phyloP scores from a whole-genome alignment of 2,113 vertebrate genomes.

The Sitta europaea region DNA sequence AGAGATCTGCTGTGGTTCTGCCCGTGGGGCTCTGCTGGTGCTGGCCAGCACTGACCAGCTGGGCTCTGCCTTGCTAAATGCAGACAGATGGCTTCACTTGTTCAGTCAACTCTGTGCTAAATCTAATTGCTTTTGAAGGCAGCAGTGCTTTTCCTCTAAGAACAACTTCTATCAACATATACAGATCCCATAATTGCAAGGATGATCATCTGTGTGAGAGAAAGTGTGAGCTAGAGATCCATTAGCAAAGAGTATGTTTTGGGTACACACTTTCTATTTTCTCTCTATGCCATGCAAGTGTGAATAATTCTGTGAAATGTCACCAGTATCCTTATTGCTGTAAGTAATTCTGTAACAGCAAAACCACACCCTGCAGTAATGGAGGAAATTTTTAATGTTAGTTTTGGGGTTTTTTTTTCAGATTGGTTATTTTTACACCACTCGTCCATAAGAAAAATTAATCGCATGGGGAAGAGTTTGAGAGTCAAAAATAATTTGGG shows the following conservation, averaged over 20 bases:
- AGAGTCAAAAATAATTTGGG: neutral
- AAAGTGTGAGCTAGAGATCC: neutral
- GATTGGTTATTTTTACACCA: neutral
- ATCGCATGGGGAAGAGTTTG: neutral
- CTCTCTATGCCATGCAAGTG: neutral
- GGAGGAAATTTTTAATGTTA: neutral
- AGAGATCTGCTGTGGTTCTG: neutral
- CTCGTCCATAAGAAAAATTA: neutral
- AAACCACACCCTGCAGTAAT: neutral
- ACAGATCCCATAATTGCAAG: neutral
- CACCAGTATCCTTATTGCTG: neutral
- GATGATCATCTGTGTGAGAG: neutral
- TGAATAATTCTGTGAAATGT: neutral
- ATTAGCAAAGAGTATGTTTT: neutral
- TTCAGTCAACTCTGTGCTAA: neutral
- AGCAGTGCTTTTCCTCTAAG: neutral
- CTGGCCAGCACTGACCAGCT: rapidly evolving
- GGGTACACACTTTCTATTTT: neutral
- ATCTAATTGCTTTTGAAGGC: neutral
- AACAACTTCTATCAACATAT: neutral
- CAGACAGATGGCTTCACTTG: neutral
- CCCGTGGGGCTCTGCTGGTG: rapidly evolving
- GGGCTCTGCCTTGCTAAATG: neutral
- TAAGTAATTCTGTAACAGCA: neutral
- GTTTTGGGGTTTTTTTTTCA: neutral